Conservation (phyloP, 1,140 invertebrate species). For the Caerostris darwini region DNA sequence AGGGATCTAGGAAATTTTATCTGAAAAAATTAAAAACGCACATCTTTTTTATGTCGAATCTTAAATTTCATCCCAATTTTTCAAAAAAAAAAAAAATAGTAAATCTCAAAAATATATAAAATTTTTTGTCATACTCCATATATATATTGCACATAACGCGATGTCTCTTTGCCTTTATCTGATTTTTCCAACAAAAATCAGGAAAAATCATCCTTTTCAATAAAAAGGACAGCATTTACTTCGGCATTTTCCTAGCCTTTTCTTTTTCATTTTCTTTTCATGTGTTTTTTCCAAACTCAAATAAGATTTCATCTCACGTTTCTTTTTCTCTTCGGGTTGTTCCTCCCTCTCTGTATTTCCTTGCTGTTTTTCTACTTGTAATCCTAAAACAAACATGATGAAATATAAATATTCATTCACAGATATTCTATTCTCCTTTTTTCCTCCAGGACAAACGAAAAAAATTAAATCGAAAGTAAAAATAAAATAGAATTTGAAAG, state of each 20-base stretch:
- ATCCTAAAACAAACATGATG: not conserved
- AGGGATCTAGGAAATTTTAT: too few relatives aligned
- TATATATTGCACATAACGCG: not conserved
- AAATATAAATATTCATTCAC: conserved; percentile 23
- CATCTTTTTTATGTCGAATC: not conserved
- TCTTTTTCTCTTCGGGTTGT: not conserved
- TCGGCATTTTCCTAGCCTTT: conserved; percentile 2
- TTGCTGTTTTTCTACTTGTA: not conserved
- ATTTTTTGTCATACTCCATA: not conserved
- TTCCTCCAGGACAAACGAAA: not conserved
- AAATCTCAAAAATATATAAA: not conserved
- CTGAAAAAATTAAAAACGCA: not conserved
- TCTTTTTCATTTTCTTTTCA: not conserved
- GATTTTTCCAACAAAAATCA: not conserved
- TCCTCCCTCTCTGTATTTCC: not conserved
- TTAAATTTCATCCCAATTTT: not conserved
- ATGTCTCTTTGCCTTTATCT: not conserved
- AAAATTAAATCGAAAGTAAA: too few relatives aligned
- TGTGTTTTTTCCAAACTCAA: not conserved
- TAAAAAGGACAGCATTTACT: not conserved
- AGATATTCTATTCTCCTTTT: conserved; percentile 1
- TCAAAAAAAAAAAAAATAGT: not conserved
- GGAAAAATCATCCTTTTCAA: not conserved
- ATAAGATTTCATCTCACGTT: conserved; percentile 19
- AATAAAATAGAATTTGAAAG: not conserved